These are phyloP conservation scores for Myiagra hebetior DNA, from an alignment of 2,113 vertebrate species.

Conservation along the genomic window DNA sequence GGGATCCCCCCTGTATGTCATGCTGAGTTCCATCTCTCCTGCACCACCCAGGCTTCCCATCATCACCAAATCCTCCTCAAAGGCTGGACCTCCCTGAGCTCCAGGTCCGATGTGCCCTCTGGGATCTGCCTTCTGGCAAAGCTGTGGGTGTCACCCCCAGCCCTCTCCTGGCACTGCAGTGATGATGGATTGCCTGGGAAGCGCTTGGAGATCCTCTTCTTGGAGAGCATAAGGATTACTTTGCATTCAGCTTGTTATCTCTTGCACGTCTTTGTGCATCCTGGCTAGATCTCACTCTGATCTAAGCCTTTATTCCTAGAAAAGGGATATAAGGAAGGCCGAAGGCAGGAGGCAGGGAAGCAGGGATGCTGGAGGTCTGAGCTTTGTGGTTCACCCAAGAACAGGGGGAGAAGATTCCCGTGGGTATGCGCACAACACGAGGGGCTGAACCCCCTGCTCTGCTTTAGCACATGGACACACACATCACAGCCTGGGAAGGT, in stretches of 20 bases:
- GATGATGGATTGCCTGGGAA: neutral
- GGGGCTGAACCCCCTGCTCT: neutral
- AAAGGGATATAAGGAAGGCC: neutral
- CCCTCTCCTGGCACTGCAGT: neutral
- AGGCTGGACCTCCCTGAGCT: neutral
- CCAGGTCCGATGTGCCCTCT: neutral
- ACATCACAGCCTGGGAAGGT: neutral
- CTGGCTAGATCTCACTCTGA: neutral
- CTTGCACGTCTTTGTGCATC: neutral
- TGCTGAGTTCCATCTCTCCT: neutral
- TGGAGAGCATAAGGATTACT: neutral
- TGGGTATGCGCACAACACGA: accelerated
- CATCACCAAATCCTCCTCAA: neutral
- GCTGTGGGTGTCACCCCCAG: neutral
- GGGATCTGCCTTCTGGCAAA: neutral
- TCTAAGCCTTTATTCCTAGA: neutral
- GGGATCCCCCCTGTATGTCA: accelerated
- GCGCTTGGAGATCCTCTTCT: neutral
- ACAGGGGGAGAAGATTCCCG: neutral
- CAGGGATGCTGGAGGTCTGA: neutral
- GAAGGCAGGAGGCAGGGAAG: neutral
- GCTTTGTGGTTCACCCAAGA: neutral
- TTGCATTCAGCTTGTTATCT: neutral
- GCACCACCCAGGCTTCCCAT: neutral
- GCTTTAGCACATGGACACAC: accelerated